These are phyloP conservation scores for Synanthedon formicaeformis DNA, from an alignment of 2,888 invertebrate genomes.

Conservation along the genomic window DNA sequence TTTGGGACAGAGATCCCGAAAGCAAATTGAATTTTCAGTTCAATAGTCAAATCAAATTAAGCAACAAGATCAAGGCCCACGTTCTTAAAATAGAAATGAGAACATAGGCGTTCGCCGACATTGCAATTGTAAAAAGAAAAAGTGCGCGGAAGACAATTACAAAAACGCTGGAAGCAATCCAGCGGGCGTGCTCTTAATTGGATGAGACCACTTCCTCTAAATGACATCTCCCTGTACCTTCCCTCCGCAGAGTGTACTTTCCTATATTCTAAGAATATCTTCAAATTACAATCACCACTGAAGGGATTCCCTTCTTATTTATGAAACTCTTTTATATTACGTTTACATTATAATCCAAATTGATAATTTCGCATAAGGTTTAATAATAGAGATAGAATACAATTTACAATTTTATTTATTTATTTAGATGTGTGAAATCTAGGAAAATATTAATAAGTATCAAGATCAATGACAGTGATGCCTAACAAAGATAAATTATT, in stretches of 20 bases:
- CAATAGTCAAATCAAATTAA: neutral
- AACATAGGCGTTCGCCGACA: conserved; percentile 22
- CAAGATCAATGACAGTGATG: too few species aligned
- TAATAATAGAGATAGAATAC: too few species aligned
- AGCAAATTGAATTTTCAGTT: too few species aligned
- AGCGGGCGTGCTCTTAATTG: conserved; percentile 62
- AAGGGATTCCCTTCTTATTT: too few species aligned
- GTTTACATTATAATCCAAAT: too few species aligned
- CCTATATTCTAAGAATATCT: neutral
- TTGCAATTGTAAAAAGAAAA: conserved; percentile 37
- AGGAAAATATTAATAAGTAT: too few species aligned
- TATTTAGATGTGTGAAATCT: too few species aligned
- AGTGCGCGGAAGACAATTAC: conserved; percentile 47
- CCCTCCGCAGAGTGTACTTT: conserved; percentile 8
- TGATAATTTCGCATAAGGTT: too few species aligned
- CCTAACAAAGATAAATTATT: too few species aligned
- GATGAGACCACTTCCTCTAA: conserved; percentile 65
- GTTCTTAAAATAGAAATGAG: conserved; percentile 12
- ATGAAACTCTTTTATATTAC: too few species aligned
- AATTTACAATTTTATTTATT: too few species aligned
- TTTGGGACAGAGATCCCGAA: too few species aligned
- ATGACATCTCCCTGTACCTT: conserved; percentile 35
- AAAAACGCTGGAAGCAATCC: conserved; percentile 61
- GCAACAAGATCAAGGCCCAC: neutral
- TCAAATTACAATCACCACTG: neutral